Evolutionary conservation across 2,888 invertebrate genomes (phyloP).

Genomic region (Anagyrus pseudococci): DNA sequence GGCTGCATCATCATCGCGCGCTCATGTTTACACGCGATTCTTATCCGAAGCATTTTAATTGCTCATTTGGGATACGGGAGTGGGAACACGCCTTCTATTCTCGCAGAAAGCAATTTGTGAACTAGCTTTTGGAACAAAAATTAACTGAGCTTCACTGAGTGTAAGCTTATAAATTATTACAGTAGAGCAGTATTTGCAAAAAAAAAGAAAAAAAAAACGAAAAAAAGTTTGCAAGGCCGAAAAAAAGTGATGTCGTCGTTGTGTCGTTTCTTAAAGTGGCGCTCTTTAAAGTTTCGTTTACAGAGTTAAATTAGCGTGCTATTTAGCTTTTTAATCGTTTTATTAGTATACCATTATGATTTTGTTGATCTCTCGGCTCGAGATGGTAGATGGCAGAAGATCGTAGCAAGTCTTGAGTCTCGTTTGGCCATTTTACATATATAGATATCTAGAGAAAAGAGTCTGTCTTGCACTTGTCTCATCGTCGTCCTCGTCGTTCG

Average conservation of each 20-base stretch:
- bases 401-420: slow-evolving; percentile 40
- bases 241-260: slow-evolving; percentile 25
- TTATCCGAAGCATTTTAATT: background rate
- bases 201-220: background rate
- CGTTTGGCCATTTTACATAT: slow-evolving; percentile 43
- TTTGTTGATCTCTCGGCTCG: background rate
- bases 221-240: background rate
- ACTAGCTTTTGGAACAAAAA: slow-evolving; percentile 24
- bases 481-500: slow-evolving; percentile 51
- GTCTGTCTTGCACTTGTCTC: slow-evolving; percentile 28
- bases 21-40: background rate
- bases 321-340: slow-evolving; percentile 28
- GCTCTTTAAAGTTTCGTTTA: slow-evolving; percentile 23
- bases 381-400: slow-evolving; percentile 31
- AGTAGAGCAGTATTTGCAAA: slow-evolving; percentile 13
- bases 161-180: slow-evolving; percentile 2
- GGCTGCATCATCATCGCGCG: background rate
- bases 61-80: background rate
- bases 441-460: background rate
- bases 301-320: slow-evolving; percentile 7
- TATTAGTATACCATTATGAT: slow-evolving; percentile 6
- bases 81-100: slow-evolving; percentile 19
- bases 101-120: slow-evolving; percentile 30
- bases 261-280: slow-evolving; percentile 10
- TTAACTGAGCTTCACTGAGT: slow-evolving; percentile 17